phyloP scores from a whole-genome alignment of 2,888 invertebrate species.

The Orthonychiurus folsomi region DNA sequence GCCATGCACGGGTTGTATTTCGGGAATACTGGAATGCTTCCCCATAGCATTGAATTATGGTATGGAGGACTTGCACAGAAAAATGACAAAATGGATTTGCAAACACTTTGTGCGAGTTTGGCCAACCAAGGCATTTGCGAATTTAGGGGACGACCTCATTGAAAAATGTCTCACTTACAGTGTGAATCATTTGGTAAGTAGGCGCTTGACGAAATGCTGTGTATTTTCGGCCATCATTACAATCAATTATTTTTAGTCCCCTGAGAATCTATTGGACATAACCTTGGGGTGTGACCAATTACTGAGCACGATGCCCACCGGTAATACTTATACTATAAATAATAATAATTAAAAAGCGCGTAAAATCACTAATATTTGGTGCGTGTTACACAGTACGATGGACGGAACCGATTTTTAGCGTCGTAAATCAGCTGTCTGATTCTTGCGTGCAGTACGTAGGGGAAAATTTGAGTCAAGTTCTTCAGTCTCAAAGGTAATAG shows the following conservation, averaged over 20 bases:
- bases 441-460: conserved; percentile 70
- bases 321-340: no score
- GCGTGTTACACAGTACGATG: no score
- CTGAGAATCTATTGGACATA: conserved; percentile 72
- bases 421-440: conserved; percentile 70
- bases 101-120: conserved; percentile 78
- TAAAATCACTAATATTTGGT: no score
- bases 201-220: not conserved
- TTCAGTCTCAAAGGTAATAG: conserved; percentile 54
- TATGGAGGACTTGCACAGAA: conserved; percentile 75
- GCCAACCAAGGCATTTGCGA: conserved; percentile 82
- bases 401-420: conserved; percentile 68
- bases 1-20: conserved; percentile 81
- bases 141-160: conserved; percentile 68
- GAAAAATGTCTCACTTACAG: conserved; percentile 77
- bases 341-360: no score
- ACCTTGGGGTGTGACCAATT: conserved; percentile 76
- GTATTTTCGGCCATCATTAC: not conserved
- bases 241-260: conserved; percentile 48
- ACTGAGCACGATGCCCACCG: conserved; percentile 63
- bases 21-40: conserved; percentile 77
- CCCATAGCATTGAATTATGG: conserved; percentile 77
- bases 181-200: conserved; percentile 59
- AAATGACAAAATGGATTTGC: conserved; percentile 74
- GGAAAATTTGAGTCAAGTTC: conserved; percentile 64